Conservation (phyloP, 2,113 vertebrate species). For the Laterallus jamaicensis region DNA sequence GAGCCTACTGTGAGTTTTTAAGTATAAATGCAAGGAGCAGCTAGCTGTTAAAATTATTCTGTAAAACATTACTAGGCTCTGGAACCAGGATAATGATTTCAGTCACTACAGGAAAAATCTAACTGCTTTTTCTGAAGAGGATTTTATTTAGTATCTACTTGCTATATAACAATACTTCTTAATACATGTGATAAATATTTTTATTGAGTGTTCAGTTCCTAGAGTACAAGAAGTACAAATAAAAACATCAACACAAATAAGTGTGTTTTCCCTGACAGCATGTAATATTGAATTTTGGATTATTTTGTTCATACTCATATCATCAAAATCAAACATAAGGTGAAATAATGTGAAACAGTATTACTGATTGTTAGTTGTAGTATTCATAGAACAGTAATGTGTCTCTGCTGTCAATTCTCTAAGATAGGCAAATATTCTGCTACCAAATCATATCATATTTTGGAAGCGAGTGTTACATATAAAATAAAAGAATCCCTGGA, state of each 20-base stretch:
- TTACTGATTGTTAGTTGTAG: background rate
- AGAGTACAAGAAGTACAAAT: background rate
- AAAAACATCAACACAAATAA: background rate
- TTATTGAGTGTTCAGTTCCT: background rate
- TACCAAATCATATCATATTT: background rate
- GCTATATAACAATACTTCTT: background rate
- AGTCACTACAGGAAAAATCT: background rate
- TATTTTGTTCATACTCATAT: background rate
- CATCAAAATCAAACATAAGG: background rate
- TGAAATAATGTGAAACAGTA: background rate
- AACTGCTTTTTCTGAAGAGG: background rate
- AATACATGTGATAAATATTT: background rate
- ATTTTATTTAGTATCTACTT: background rate
- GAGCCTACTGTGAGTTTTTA: background rate
- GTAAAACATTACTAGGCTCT: conserved; percentile 18
- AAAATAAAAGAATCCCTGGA: background rate
- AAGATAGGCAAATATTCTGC: background rate
- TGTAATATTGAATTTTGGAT: background rate
- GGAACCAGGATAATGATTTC: conserved; percentile 2
- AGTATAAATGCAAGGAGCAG: conserved; percentile 4
- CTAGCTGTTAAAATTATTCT: conserved; percentile 32
- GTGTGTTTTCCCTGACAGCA: background rate
- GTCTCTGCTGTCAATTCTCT: background rate
- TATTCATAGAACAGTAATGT: background rate
- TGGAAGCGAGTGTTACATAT: background rate